Base-by-base conservation (phyloP, 2,888 invertebrate species). In the Byasa hedistus region DNA sequence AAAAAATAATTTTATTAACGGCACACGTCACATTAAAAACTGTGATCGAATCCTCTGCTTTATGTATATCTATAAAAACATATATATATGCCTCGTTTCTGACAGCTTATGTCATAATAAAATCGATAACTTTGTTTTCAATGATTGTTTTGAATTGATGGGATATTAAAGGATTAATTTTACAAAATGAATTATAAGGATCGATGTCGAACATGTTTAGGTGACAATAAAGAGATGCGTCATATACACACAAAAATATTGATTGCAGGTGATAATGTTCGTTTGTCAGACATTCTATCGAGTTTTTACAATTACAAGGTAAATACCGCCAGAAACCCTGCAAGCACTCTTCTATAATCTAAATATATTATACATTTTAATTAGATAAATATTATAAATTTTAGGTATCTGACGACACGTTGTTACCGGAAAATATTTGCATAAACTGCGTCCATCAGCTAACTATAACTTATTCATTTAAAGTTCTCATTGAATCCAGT, bases 381-480 rank as follows among this genome's bases (percentile, higher is more conserved):
- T n/a, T 12, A 52, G n/a, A 27, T 48, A 36, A 23, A 22, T 65
- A 0, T 67, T 60, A 52, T 64, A 57, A 62, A 61, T 82, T 80
- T 62, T 75, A 85, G 84, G 71, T 84, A 51, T 71, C 76, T 23
- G 71, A 74, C 36, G 79, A 85, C 63, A 85, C 87, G 48, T 72
- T 79, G 10, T 72, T 79, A 69, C 90, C 91, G 21, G 81, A 85
- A 56, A 84, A 81, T 54, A 78, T 92, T 36, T 92, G 92, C 71
- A 86, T 89, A 60, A 85, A 80, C 69, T 92, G 92, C 74, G 85
- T 89, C 36, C 86, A 89, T 69, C 91, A 91, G 52, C 81, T 92
- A 10, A 91, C 87, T 23, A 79, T 90, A 44, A 90, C 91, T 27
- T 87, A 90, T 75, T 89, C 91, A 3, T 92, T 92, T 72, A 91